phyloP scores from a whole-genome alignment of 2,113 vertebrate species.

The Alethe castanea region DNA sequence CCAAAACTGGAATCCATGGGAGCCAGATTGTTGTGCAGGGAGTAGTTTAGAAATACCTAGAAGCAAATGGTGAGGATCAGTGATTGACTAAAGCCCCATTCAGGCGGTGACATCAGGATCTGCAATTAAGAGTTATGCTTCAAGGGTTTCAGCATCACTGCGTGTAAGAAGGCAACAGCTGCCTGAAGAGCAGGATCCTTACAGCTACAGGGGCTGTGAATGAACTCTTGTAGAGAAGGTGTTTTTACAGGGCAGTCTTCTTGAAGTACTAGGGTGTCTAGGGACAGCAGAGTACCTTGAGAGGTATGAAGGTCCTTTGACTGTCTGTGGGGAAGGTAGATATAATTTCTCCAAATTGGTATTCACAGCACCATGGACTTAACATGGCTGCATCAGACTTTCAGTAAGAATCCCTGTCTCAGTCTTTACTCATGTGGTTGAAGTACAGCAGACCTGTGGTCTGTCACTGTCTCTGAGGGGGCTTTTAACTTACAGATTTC shows the following conservation, averaged over 20 bases:
- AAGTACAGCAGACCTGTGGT: neutral
- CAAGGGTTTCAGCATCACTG: neutral
- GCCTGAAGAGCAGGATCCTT: neutral
- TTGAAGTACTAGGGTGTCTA: neutral
- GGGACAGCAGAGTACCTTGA: neutral
- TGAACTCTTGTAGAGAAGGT: neutral
- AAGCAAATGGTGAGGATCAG: slow-evolving; percentile 48
- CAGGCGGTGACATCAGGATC: neutral
- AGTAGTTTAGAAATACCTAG: slow-evolving; percentile 53
- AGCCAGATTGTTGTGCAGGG: neutral
- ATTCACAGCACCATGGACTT: neutral
- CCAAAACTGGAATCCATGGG: slow-evolving; percentile 33
- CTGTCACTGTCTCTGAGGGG: neutral
- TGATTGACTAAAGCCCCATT: slow-evolving; percentile 38
- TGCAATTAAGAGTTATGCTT: neutral
- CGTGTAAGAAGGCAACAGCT: neutral
- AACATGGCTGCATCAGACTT: neutral
- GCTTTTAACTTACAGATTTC: neutral
- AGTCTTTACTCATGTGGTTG: neutral
- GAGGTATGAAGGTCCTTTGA: neutral
- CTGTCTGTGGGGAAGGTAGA: neutral
- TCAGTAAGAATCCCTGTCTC: neutral
- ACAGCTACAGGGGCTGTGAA: neutral
- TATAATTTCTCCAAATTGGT: neutral
- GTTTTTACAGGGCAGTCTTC: neutral